A percentile compares a stretch with the other conserved stretches of the same genome.
phyloP scores from a whole-genome alignment of 2,113 vertebrate genomes.

The Rafetus swinhoei region DNA sequence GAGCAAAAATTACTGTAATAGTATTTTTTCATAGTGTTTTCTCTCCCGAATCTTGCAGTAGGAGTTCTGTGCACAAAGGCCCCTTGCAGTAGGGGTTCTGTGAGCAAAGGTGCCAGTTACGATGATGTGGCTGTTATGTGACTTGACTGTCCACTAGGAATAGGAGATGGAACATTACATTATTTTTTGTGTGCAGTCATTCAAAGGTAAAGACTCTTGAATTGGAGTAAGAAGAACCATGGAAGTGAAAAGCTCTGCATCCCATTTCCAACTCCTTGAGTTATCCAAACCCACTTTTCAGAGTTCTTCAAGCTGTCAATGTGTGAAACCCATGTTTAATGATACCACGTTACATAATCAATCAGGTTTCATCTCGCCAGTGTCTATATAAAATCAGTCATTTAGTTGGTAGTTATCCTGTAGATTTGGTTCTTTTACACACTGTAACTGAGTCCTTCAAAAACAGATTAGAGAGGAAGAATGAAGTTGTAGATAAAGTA shows the following conservation, averaged over 20 bases:
- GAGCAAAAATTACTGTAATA: not conserved
- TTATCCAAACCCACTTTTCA: not conserved
- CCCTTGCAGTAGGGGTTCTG: not conserved
- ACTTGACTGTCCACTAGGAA: not conserved
- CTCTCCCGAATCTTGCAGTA: not conserved
- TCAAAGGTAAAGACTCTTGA: not conserved
- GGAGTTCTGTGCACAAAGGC: not conserved
- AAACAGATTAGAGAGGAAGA: not conserved
- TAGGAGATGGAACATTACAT: not conserved
- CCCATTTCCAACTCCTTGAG: not conserved
- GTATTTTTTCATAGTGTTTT: not conserved
- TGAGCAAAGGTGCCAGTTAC: not conserved
- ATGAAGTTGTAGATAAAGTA: not conserved
- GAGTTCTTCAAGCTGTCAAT: not conserved
- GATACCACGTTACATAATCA: not conserved
- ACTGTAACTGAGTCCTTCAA: not conserved
- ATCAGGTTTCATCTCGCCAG: not conserved
- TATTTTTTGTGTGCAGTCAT: not conserved
- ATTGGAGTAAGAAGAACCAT: not conserved
- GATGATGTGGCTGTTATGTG: not conserved
- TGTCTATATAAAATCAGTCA: not conserved
- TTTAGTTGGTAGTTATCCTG: not conserved
- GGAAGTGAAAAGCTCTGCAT: not conserved
- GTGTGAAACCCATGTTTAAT: not conserved
- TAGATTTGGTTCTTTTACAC: not conserved